Evolutionary conservation across 2,797 vertebrate genomes (phyloP).

Genomic region (Sphenopsis melanotis): DNA sequence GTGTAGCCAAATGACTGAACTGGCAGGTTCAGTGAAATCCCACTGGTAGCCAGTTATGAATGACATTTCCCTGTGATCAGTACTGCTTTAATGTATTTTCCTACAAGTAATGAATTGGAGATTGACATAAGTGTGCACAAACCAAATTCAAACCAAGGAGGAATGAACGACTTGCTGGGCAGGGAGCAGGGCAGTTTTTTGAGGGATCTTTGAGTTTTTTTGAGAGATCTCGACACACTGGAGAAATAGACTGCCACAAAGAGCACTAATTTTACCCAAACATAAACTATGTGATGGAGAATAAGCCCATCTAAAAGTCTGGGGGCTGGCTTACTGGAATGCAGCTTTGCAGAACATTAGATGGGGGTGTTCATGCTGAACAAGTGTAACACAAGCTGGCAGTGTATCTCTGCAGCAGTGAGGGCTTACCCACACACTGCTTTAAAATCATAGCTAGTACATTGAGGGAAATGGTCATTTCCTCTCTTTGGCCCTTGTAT

Average conservation of each 20-base stretch:
- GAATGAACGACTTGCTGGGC: background rate
- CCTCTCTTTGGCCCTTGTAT: background rate
- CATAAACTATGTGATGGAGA: fast-evolving
- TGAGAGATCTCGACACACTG: background rate
- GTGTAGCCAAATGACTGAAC: background rate
- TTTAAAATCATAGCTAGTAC: background rate
- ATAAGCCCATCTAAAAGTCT: background rate
- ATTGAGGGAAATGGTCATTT: background rate
- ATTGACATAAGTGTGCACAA: background rate
- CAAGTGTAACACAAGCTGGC: fast-evolving
- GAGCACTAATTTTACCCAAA: background rate
- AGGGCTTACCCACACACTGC: background rate
- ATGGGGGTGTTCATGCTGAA: background rate
- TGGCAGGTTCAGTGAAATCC: background rate
- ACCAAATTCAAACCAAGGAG: background rate
- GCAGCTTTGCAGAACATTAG: background rate
- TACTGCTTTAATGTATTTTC: background rate
- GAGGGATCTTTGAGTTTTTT: background rate
- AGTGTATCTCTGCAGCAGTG: background rate
- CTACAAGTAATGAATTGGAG: background rate
- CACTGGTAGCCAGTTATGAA: background rate
- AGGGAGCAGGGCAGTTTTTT: background rate
- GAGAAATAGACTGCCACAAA: background rate
- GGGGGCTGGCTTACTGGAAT: background rate
- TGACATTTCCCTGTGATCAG: background rate